Evolutionary conservation across 2,113 vertebrate genomes (phyloP), one percentile per base, ranked within the genome.

Genomic region (Athene cunicularia): DNA sequence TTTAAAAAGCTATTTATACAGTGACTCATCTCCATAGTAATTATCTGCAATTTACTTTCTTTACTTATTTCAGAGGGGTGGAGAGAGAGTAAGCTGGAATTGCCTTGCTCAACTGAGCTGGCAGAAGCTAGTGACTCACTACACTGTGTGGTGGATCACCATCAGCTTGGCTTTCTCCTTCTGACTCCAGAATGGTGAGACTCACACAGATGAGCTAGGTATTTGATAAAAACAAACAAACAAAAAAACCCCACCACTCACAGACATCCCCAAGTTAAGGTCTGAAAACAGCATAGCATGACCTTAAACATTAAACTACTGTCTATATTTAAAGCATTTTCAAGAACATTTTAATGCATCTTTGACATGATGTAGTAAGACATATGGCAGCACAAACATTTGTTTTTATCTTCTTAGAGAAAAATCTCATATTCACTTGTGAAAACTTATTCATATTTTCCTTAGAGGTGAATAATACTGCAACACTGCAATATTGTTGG

Each of bases 1-100:
- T 96, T 97, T 62, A n/a, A 85, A 58, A 87, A 92, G 6, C 47
- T 92, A 60, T 63, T 94, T 96, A 79, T 75, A 85, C 8, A 70
- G 17, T 86, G 63, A 96, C 33, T 95, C 66, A 94, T 60, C 23
- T 55, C 67, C 89, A 63, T 8, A 64, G 49, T 41, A 88, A 94
- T 95, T 94, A 88, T 74, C 35, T 74, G 14, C 32, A 53, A 86
- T 92, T 91, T 84, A 63, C 41, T 88, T 39, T 39, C 53, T 86
- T 85, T 90, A 77, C 64, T 96, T 70, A 58, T 94, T 95, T 89
- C 60, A 64, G 75, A 83, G 80, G 19, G 14, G 37, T 63, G 47
- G 12, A 32, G 30, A 81, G 24, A 30, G 56, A 86, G n/a, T 73
- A 19, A 91, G 58, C 3, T 52, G 39, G 50, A 93, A 92, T 52